Percentiles rank a stretch among this genome's conserved stretches.
These are phyloP conservation scores for Sinocyclocheilus rhinocerous DNA, from an alignment of 2,113 vertebrate species.

Conservation along the genomic window DNA sequence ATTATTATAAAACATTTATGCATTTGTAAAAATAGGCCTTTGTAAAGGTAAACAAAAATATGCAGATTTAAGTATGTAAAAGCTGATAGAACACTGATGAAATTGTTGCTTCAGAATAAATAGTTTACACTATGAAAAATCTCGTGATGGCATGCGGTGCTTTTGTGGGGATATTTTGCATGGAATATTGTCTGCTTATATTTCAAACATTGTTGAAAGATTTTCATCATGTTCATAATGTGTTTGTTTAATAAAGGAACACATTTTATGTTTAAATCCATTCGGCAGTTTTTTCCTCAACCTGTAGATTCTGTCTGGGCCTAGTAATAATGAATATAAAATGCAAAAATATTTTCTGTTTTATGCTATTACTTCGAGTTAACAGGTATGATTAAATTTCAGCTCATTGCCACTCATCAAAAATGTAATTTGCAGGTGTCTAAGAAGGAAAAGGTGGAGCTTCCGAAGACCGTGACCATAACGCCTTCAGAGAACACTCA, in stretches of 20 bases:
- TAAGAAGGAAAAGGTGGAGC: constrained; percentile 87
- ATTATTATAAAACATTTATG: no score
- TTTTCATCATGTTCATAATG: not conserved
- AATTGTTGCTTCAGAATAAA: no score
- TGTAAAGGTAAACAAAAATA: no score
- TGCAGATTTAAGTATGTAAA: no score
- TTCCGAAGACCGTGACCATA: constrained; percentile 84
- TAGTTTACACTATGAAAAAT: no score
- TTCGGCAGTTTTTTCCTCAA: not conserved
- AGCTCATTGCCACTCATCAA: not conserved
- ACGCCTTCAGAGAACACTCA: constrained; percentile 93
- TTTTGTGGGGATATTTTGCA: no score
- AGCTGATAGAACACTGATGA: no score
- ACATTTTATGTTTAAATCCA: not conserved
- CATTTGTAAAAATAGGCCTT: no score
- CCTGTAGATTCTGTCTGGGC: not conserved
- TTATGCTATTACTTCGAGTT: not conserved
- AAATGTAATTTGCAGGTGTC: constrained; percentile 74
- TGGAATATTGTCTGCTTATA: no score
- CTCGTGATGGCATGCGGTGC: no score
- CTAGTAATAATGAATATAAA: no score
- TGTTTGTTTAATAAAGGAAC: not conserved
- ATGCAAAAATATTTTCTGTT: not conserved
- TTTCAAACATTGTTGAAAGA: no score
- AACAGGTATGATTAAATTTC: not conserved